Evolutionary conservation across 2,797 vertebrate genomes (phyloP).

Genomic region (Sebastiscus albofasciatus): DNA sequence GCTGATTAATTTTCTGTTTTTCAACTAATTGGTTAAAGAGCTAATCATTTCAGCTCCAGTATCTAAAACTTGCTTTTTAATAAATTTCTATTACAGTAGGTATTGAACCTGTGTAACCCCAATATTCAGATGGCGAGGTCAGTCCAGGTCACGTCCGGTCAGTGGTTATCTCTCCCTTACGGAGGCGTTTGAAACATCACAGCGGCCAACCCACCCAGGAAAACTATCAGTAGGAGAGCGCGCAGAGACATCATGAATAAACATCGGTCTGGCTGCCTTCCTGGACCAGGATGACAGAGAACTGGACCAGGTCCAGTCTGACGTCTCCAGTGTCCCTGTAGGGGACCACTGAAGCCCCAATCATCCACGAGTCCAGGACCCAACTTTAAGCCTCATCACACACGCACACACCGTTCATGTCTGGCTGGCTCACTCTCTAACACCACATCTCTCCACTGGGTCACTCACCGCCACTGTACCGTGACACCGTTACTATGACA

Average conservation of each 20-base stretch:
- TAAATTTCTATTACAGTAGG: not conserved
- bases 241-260: slow-evolving; percentile 37
- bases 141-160: not conserved
- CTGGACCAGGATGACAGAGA: slow-evolving; percentile 37
- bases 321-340: slow-evolving; percentile 13
- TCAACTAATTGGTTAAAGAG: not conserved
- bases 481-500: slow-evolving; percentile 74
- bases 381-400: not conserved
- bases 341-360: not conserved
- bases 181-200: slow-evolving; percentile 29
- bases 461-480: slow-evolving; percentile 36
- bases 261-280: slow-evolving; percentile 35
- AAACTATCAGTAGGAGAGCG: slow-evolving; percentile 4
- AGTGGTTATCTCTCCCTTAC: not conserved
- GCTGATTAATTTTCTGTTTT: not conserved
- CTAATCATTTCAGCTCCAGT: not conserved
- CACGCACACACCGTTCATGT: slow-evolving; percentile 26
- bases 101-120: not conserved
- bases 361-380: not conserved
- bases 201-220: slow-evolving; percentile 17
- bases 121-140: slow-evolving; percentile 5
- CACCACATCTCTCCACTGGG: slow-evolving; percentile 34
- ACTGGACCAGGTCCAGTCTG: slow-evolving; percentile 30
- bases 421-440: not conserved
- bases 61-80: not conserved